Base-by-base conservation (phyloP, 2,888 invertebrate species). In the Argynnis bischoffii region DNA sequence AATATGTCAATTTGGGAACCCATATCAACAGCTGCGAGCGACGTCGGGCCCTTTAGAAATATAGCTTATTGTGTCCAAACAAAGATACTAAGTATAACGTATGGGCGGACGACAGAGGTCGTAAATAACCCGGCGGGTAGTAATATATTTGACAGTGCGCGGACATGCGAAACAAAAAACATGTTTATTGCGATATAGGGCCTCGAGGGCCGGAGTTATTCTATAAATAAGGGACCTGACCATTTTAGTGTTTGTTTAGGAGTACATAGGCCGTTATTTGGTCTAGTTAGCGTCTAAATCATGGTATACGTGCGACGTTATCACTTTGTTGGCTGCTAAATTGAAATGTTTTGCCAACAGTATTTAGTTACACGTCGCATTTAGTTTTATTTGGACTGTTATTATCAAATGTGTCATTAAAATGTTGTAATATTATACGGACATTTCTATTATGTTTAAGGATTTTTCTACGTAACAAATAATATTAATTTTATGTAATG, bases 41-140 rank as follows among this genome's bases (percentile, higher is more conserved):
- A 89, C 90, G 90, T 87, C 89, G 87, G 87, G 85, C 88, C 90
- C 90, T 90, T 90, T 91, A 90, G 90, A 92, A 92, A 92, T 92
- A 92, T 92, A 89, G 90, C 92, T 92, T 91, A 92, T 92, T 92
- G 92, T 92, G 92, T 92, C 92, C 92, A 92, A 92, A 92, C 92
- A 92, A 91, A 92, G 92, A 92, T 92, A 92, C 91, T 90, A 91
- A 92, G 92, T 91, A 92, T 92, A 92, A 92, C 90, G 92, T 92
- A 92, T 92, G 92, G 92, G 92, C 91, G 92, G 91, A 89, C 87
- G 92, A 88, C 90, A 83, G 88, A 83, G 89, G 83, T 87, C 90
- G 89, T 92, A 92, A 92, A 92, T 92, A 90, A 92, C 92, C 80
- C 91, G 86, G 85, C 90, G 91, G 90, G 91, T 86, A 82, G 91